Evolutionary conservation across 2,113 vertebrate species (phyloP).

Genomic region (Elanus axillaris): DNA sequence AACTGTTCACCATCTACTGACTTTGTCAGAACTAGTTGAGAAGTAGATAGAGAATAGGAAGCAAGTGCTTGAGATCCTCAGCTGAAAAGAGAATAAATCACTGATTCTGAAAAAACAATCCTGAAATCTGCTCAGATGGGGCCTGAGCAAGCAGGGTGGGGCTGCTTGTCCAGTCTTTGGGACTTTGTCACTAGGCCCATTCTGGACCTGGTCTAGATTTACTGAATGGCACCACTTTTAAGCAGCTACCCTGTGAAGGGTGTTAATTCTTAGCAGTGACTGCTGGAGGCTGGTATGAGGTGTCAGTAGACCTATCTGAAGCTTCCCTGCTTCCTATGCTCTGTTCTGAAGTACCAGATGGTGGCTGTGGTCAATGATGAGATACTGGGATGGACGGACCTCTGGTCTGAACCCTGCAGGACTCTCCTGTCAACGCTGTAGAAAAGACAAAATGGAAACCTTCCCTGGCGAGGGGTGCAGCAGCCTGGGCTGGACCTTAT

Average conservation of each 20-base stretch:
- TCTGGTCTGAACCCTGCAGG: background rate
- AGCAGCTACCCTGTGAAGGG: background rate
- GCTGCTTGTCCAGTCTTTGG: background rate
- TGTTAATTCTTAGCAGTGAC: background rate
- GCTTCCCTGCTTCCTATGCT: background rate
- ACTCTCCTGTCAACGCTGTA: background rate
- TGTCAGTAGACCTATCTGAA: background rate
- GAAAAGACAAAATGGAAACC: background rate
- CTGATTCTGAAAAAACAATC: background rate
- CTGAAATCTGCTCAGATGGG: background rate
- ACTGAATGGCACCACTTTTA: background rate
- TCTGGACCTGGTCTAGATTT: background rate
- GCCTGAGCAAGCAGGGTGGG: background rate
- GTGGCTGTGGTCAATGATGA: rapidly evolving
- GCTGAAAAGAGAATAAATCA: background rate
- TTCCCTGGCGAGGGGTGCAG: rapidly evolving
- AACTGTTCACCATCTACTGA: background rate
- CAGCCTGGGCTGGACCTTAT: background rate
- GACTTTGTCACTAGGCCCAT: background rate
- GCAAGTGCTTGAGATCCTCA: background rate
- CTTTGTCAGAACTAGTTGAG: background rate
- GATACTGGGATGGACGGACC: background rate
- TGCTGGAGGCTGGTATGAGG: background rate
- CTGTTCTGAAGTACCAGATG: background rate
- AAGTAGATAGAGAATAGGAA: background rate